Conservation (phyloP, 1,140 invertebrate genomes). For the Trichomalopsis sarcophagae region DNA sequence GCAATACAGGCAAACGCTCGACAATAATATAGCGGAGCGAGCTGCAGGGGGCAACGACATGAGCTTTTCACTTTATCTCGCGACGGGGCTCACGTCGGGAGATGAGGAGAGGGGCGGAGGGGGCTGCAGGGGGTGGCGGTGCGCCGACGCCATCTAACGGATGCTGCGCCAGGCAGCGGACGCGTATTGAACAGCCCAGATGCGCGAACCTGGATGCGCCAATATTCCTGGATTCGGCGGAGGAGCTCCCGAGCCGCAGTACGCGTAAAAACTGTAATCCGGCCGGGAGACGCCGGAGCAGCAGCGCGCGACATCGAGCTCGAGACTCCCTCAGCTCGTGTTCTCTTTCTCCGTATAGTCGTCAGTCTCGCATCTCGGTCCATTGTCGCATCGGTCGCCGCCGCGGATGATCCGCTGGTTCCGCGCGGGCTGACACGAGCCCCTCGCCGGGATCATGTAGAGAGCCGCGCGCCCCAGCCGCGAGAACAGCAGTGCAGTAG, state of each 20-base stretch:
- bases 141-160: constrained; percentile 58
- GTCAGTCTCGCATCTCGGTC: not conserved
- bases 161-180: constrained; percentile 63
- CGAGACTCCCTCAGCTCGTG: not conserved
- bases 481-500: not conserved
- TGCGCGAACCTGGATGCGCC: constrained; percentile 74
- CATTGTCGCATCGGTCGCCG: not conserved
- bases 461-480: not conserved
- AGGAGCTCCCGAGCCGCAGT: constrained; percentile 71
- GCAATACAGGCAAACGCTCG: not conserved
- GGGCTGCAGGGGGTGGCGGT: not conserved
- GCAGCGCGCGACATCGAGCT: constrained; percentile 16
- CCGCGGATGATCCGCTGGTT: constrained; percentile 13
- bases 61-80: constrained; percentile 44
- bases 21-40: constrained; percentile 15
- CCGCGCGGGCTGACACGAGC: not conserved
- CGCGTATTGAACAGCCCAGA: constrained; percentile 74
- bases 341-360: not conserved
- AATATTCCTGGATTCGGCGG: constrained; percentile 67
- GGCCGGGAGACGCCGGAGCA: constrained; percentile 52
- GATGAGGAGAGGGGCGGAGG: not conserved
- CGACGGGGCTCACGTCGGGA: not conserved
- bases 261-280: constrained; percentile 70
- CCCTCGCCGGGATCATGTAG: constrained; percentile 37
- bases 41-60: constrained; percentile 32